Evolutionary conservation across 2,113 vertebrate genomes (phyloP).

Genomic region (Neogale vison): DNA sequence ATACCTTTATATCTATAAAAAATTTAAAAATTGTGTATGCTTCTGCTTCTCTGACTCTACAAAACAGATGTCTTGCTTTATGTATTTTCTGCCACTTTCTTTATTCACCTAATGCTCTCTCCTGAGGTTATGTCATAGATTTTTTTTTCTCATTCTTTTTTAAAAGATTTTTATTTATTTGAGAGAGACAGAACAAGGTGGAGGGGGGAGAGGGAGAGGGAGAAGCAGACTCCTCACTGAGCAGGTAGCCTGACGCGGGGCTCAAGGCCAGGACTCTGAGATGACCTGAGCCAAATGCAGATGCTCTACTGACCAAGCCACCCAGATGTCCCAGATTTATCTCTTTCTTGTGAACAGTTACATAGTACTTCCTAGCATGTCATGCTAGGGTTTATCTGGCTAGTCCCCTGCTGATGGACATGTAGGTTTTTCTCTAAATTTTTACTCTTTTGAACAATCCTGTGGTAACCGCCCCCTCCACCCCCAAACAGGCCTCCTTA

Average conservation of each 20-base stretch:
- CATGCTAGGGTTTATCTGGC: neutral
- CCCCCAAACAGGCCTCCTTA: neutral
- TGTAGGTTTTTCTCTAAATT: neutral
- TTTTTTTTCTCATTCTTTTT: neutral
- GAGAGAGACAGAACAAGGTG: neutral
- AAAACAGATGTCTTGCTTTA: neutral
- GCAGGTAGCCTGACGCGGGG: neutral
- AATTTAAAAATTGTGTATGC: neutral
- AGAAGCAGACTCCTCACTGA: neutral
- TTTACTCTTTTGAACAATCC: neutral
- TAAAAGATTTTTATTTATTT: neutral
- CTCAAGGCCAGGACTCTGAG: neutral
- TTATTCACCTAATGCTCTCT: neutral
- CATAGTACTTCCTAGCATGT: accelerated
- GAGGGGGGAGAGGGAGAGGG: neutral
- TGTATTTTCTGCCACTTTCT: neutral
- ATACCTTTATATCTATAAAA: neutral
- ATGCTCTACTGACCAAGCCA: neutral
- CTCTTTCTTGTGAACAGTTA: neutral
- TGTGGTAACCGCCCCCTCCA: neutral
- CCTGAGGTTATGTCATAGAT: neutral
- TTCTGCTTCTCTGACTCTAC: neutral
- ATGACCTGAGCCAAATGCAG: neutral
- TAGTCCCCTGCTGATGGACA: neutral
- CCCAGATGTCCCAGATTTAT: neutral